Evolutionary conservation across 2,888 invertebrate genomes (phyloP).

Genomic region (Clivina fossor): DNA sequence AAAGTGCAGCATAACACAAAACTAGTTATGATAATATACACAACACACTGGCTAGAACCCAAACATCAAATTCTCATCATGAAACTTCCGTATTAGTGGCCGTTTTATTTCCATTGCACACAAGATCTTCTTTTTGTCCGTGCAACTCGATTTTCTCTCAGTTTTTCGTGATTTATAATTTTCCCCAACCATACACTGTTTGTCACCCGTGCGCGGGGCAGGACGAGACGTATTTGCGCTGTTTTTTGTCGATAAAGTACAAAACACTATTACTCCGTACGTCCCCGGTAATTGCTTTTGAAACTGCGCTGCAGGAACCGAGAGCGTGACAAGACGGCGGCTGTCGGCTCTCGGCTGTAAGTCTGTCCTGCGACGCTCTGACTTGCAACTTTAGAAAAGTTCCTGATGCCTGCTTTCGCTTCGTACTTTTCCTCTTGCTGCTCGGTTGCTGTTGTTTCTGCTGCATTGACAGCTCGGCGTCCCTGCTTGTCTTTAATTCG

Average conservation of each 20-base stretch:
- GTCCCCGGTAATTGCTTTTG: conserved; percentile 26
- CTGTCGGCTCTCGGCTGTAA: neutral
- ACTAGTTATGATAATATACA: too few relatives aligned
- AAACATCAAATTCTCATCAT: too few relatives aligned
- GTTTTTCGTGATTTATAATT: conserved; percentile 27
- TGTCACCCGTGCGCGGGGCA: conserved; percentile 6
- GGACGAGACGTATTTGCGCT: conserved; percentile 17
- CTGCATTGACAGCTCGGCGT: conserved; percentile 11
- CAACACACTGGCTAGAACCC: too few relatives aligned
- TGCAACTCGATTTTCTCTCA: neutral
- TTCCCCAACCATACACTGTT: conserved; percentile 5
- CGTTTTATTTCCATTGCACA: too few relatives aligned
- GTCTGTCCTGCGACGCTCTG: too few relatives aligned
- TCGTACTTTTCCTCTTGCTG: too few relatives aligned
- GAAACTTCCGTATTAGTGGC: too few relatives aligned
- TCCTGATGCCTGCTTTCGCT: too few relatives aligned
- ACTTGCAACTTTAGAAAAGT: too few relatives aligned
- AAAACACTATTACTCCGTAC: conserved; percentile 26
- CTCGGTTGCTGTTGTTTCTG: too few relatives aligned
- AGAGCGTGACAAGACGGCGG: conserved; percentile 10
- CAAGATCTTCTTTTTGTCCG: neutral
- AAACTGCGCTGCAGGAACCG: conserved; percentile 24
- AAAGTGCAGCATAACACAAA: too few relatives aligned
- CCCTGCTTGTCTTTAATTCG: conserved; percentile 1
- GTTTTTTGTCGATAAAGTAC: conserved; percentile 24